Percentiles rank a stretch among this genome's conserved stretches.
Evolutionary conservation across 1,140 invertebrate genomes (phyloP).

Genomic region (Aphaenogaster floridana): DNA sequence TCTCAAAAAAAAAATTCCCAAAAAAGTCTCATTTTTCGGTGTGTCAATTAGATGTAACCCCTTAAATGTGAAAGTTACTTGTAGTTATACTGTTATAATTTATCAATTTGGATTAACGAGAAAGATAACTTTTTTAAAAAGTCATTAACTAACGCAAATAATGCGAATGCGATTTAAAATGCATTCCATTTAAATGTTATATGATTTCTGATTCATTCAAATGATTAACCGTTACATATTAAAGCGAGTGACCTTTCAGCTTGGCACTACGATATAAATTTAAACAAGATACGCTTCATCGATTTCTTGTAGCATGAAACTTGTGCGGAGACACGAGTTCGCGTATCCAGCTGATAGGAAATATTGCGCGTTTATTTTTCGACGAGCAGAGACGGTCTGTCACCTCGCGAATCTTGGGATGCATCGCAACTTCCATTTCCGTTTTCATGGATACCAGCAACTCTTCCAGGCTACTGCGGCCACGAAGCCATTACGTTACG

Average conservation of each 20-base stretch:
- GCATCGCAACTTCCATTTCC: conserved; percentile 48
- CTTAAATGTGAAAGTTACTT: not conserved
- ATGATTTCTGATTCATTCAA: conserved; percentile 12
- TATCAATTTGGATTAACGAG: not conserved
- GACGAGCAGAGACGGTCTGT: conserved; percentile 8
- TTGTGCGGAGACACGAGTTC: not conserved
- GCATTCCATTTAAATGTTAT: not conserved
- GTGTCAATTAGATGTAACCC: no score
- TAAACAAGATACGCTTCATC: conserved; percentile 7
- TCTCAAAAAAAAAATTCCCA: no score
- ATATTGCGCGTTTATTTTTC: conserved; percentile 48
- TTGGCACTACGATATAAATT: conserved; percentile 24
- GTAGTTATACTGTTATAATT: not conserved
- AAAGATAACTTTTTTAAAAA: not conserved
- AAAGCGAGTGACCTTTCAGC: not conserved
- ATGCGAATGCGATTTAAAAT: not conserved
- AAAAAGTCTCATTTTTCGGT: no score
- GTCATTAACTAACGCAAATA: not conserved
- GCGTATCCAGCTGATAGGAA: conserved; percentile 18
- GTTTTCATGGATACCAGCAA: conserved; percentile 20
- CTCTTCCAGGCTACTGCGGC: not conserved
- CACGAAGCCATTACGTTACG: conserved; percentile 32
- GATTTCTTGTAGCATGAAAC: not conserved
- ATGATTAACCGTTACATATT: conserved; percentile 28
- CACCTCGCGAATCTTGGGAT: conserved; percentile 14